Conservation (phyloP, 2,113 vertebrate genomes). For the Gasterosteus nipponicus region DNA sequence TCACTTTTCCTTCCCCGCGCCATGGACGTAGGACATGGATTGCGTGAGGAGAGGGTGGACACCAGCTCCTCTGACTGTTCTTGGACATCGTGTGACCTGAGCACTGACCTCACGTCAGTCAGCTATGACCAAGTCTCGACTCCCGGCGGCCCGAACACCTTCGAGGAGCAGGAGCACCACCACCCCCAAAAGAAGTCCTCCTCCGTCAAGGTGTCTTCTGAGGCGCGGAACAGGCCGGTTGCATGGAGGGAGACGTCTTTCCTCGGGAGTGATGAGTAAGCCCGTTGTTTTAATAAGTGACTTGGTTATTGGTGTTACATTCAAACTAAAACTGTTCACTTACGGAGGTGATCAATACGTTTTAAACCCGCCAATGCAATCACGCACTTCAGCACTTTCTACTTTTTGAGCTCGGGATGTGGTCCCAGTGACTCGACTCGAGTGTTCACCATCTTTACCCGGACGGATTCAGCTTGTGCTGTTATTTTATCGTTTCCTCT, state of each 20-base stretch:
- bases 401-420: background rate
- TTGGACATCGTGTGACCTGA: conserved; percentile 65
- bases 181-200: background rate
- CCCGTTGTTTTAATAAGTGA: conserved; percentile 16
- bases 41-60: conserved; percentile 29
- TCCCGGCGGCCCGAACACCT: background rate
- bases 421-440: background rate
- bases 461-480: conserved; percentile 16
- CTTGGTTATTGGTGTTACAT: background rate
- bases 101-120: conserved; percentile 72
- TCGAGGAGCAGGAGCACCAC: conserved; percentile 1
- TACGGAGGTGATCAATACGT: conserved; percentile 1
- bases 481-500: background rate
- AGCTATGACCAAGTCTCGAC: conserved; percentile 58
- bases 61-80: conserved; percentile 60
- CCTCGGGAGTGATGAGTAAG: conserved; percentile 68
- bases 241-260: conserved; percentile 74
- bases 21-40: conserved; percentile 44
- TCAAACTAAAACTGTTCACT: background rate
- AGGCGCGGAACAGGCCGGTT: background rate
- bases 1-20: conserved; percentile 10
- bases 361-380: conserved; percentile 7
- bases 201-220: background rate
- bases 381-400: background rate
- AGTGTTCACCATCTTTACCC: conserved; percentile 12